These are phyloP conservation scores for Merops nubicus DNA, from an alignment of 2,113 vertebrate genomes.

Conservation along the genomic window DNA sequence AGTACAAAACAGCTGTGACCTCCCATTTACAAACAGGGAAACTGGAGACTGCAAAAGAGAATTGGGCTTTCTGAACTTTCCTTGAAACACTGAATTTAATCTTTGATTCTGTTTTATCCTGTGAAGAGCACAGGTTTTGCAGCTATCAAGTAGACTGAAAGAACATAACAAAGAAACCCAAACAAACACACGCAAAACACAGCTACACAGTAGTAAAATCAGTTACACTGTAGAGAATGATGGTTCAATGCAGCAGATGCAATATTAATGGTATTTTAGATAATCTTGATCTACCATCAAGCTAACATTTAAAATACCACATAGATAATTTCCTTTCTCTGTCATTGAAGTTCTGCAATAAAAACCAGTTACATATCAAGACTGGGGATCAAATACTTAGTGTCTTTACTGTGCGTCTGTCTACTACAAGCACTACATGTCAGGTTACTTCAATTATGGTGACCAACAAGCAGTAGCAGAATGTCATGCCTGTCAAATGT, in stretches of 20 bases:
- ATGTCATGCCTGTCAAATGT: not conserved
- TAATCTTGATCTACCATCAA: not conserved
- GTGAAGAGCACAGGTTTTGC: not conserved
- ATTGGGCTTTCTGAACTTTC: not conserved
- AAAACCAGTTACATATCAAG: not conserved
- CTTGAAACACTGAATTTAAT: not conserved
- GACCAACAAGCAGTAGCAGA: slow-evolving; percentile 4
- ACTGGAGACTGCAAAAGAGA: not conserved
- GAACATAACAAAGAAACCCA: not conserved
- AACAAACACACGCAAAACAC: no score
- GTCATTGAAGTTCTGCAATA: not conserved
- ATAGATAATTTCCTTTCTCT: not conserved
- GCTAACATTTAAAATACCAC: not conserved
- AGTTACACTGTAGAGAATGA: not conserved
- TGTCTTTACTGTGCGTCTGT: not conserved
- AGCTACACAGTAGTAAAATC: not conserved
- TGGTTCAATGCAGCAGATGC: not conserved
- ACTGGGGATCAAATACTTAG: not conserved
- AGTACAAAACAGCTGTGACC: not conserved
- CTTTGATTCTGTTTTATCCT: not conserved
- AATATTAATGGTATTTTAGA: not conserved
- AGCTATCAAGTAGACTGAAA: not conserved
- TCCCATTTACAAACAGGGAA: not conserved
- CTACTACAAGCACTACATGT: not conserved
- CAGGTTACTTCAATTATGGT: not conserved